Evolutionary conservation across 2,888 invertebrate genomes (phyloP).

Genomic region (Sesia bembeciformis): DNA sequence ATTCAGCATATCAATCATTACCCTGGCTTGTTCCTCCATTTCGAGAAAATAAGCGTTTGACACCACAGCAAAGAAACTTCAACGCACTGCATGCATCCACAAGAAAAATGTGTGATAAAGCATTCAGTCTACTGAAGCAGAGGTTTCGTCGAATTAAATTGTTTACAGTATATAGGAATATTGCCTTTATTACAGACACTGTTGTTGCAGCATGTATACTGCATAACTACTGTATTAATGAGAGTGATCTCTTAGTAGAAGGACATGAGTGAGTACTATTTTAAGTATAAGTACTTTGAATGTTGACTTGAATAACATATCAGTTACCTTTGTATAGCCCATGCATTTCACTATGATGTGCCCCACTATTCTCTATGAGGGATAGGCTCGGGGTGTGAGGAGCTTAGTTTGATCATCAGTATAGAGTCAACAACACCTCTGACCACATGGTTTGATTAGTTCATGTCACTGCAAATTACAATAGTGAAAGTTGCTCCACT

Average conservation of each 20-base stretch:
- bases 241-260: conserved; percentile 31
- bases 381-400: too few relatives aligned
- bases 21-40: conserved; percentile 47
- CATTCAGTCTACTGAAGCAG: conserved; percentile 34
- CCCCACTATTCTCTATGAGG: too few relatives aligned
- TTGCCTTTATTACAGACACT: conserved; percentile 44
- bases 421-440: too few relatives aligned
- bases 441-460: too few relatives aligned
- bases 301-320: too few relatives aligned
- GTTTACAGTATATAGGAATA: conserved; percentile 44
- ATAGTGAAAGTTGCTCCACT: too few relatives aligned
- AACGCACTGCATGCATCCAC: conserved; percentile 35
- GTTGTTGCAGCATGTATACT: conserved; percentile 48
- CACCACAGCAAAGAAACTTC: conserved; percentile 38
- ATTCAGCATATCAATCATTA: conserved; percentile 42
- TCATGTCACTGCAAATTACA: too few relatives aligned
- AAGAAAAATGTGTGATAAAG: conserved; percentile 41
- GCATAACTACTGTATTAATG: conserved; percentile 45
- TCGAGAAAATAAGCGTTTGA: conserved; percentile 42
- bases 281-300: too few relatives aligned
- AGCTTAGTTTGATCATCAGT: too few relatives aligned
- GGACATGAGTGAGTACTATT: conserved; percentile 14
- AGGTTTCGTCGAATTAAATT: conserved; percentile 40
- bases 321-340: too few relatives aligned
- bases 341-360: too few relatives aligned